These are phyloP conservation scores for Brachyptera putata DNA, from an alignment of 2,888 invertebrate species.

Conservation along the genomic window DNA sequence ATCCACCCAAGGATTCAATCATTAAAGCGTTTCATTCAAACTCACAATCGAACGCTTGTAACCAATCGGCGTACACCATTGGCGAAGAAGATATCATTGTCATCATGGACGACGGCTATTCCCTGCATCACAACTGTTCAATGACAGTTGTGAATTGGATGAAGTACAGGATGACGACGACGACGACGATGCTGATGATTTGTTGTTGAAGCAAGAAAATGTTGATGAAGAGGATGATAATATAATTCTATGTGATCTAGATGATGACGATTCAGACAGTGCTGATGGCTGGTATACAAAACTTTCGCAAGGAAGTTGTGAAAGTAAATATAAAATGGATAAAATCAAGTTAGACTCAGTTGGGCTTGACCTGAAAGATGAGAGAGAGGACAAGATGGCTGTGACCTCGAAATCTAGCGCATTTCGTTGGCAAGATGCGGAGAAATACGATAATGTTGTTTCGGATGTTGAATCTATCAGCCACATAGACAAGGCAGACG, in stretches of 20 bases:
- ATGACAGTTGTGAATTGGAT: background rate
- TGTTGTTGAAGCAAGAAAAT: no score
- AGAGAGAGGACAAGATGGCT: no score
- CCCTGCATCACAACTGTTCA: background rate
- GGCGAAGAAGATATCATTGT: background rate
- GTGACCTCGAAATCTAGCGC: no score
- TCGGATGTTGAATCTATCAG: no score
- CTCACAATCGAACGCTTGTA: background rate
- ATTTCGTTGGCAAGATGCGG: no score
- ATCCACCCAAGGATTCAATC: background rate
- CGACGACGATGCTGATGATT: background rate
- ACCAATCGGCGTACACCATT: background rate
- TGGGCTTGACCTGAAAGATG: no score
- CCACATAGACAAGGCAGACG: no score
- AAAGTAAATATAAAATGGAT: no score
- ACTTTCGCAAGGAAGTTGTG: no score
- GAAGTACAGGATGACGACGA: background rate
- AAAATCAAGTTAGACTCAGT: no score
- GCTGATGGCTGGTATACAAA: background rate
- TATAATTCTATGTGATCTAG: background rate
- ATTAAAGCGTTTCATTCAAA: background rate
- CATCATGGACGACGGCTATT: background rate
- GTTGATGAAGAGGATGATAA: background rate
- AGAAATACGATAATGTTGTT: no score
- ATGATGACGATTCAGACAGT: background rate